Base-by-base conservation (phyloP, 2,797 vertebrate species). In the Leuciscus waleckii region DNA sequence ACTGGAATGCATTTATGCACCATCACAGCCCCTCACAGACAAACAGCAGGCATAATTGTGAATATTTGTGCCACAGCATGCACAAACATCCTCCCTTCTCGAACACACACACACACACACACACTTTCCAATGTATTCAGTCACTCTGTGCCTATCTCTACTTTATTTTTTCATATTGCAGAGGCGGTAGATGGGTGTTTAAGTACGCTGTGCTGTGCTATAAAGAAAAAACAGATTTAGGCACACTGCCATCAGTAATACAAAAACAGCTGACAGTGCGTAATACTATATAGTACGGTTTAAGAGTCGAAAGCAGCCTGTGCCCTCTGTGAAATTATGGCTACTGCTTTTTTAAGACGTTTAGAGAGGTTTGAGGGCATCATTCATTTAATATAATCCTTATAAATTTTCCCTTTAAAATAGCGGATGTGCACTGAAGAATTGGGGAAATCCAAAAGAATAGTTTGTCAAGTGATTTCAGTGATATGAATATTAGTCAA, bases 261-360 rank as follows among this genome's bases (percentile, higher is more conserved):
- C 26, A 74, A 39, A 49, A 85, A 69, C 80, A 86, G 86, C 84
- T 85, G 77, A 84, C 70, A 71, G 35, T n/a, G 70, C 5, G 69
- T 76, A 85, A 83, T 51, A 68, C 79, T 79, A 86, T 80, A 79
- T 46, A 46, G 23, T 29, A 58, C 26, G 73, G 68, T 74, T 43
- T 49, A 19, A 46, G 11, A 73, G 35, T 37, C 23, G 35, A 39
- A 7, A 43, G 6, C 19, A 74, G 10, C 3, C 69, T 35, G 2
- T 82, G 56, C 21, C 41, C 54, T 37, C 29, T 74, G 21, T 75
- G 14, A 63, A 75, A 74, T 32, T 41, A 73, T 3, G 5, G 26
- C 81, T 63, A n/a, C 37, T 39, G 49, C 2, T 54, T 19, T 81
- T 71, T 46, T 37, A 39, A 69, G 63, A 51, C 2, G 14, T 26